phyloP scores from a whole-genome alignment of 1,140 invertebrate genomes.

The Caerostris darwini region DNA sequence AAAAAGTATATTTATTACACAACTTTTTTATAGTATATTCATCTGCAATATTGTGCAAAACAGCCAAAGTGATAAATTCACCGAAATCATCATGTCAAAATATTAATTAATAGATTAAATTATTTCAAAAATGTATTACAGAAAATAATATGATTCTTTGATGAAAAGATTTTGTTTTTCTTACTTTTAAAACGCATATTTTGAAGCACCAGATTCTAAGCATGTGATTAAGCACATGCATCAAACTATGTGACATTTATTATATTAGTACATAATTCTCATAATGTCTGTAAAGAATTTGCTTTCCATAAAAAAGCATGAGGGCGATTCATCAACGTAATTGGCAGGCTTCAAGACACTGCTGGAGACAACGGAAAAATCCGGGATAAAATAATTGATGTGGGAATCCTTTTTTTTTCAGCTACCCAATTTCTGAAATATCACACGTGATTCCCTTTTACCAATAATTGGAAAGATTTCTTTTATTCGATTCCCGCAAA shows the following conservation, averaged over 20 bases:
- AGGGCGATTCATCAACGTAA: slow-evolving; percentile 1
- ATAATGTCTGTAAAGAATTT: background rate
- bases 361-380: background rate
- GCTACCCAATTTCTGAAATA: slow-evolving; percentile 10
- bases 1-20: too few species aligned
- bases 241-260: background rate
- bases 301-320: background rate
- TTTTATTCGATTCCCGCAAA: slow-evolving; percentile 31
- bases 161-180: background rate
- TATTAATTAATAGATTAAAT: background rate
- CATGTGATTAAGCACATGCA: background rate
- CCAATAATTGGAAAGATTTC: slow-evolving; percentile 42
- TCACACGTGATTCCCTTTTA: slow-evolving; percentile 14
- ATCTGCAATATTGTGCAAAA: too few species aligned
- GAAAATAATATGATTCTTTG: background rate
- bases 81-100: too few species aligned
- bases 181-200: background rate
- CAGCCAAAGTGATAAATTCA: too few species aligned
- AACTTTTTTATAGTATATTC: too few species aligned
- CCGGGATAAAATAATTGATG: slow-evolving; percentile 32
- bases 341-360: slow-evolving; percentile 32
- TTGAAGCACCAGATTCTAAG: background rate
- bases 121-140: background rate
- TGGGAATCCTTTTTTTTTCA: slow-evolving; percentile 28
- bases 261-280: background rate